Base-by-base conservation (phyloP, 2,797 vertebrate genomes). In the Cryptoblepharus egeriae region DNA sequence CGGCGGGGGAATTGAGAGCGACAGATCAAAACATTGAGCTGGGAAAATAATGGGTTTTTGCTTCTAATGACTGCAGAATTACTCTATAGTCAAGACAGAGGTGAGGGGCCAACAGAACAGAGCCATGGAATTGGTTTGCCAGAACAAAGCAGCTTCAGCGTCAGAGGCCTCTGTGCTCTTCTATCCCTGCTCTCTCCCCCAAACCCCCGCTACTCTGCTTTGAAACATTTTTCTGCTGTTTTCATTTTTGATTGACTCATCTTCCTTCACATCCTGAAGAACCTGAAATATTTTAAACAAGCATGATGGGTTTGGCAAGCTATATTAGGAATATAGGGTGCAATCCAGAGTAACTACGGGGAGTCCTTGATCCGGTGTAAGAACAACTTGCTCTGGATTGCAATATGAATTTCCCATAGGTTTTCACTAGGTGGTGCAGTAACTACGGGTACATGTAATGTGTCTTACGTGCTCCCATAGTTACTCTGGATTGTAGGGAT, bases 31-130 rank as follows among this genome's bases (percentile, higher is more conserved):
- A 76, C 65, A 70, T 13, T 3, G 26, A 39, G 81, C 37, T 20
- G 35, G 39, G 80, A 76, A 76, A 82, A 82, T 82, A 76, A 82
- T 35, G 18, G 64, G 57, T 32, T 55, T 70, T 49, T 37, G 64
- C 64, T 70, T 76, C 65, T 76, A 45, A 75, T 18, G 57, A 57
- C 52, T 61, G 37, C 81, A 76, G 39, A 70, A 57, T 76, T 69
- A 58, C 30, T 42, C 28, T 76, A 4, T 11, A 32, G 80, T 76
- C 61, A 69, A 76, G 73, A 26, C 15, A n/a, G 80, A 28, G 10
- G 52, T 11, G 35, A 67, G n/a, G 64, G 57, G 30, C 61, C 22
- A 24, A 22, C 61, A 18, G 75, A 26, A 10, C 11, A 11, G 11
- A 65, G 8, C n/a, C 4, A n/a, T 9, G 11, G 42, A 52, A 30